Evolutionary conservation across 2,113 vertebrate genomes (phyloP), one percentile per base, ranked within the genome.

Genomic region (Tetraodon nigroviridis): DNA sequence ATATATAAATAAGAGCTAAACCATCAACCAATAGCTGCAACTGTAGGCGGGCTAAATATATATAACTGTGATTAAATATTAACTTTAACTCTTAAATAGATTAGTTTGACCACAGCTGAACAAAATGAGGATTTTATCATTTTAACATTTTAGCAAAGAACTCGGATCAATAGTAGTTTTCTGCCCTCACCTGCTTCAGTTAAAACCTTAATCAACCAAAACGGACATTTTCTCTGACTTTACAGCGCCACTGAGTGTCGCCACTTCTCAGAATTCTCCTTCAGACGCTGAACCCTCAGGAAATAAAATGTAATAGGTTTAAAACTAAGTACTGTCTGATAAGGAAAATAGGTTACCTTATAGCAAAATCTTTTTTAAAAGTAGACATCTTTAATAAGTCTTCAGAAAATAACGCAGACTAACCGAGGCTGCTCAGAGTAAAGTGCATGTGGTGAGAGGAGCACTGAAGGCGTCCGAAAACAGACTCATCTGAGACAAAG

Each of bases 371-470:
- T 37, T 29, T 12, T 48, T 58, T 44, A 37, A 67, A 52, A 18
- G 8, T 4, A 19, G n/a, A 5, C 22, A 32, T 27, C 44, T 10
- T 48, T 32, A 0, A 66, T 10, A 49, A 48, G 42, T 45, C 17
- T 24, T 59, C 46, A 55, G 44, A 72, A 27, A 40, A 21, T 53
- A 51, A 72, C 2, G 14, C 44, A 18, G 18, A 22, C 14, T 40
- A 22, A 8, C 2, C 2, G 19, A 1, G 13, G 3, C 12, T 20
- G 20, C 21, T 66, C 21, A 1, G 51, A 61, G 48, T 76, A 68
- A 80, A 75, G 72, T 79, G 71, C 74, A 65, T 16, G 19, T 46
- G 69, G 37, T 79, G 32, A 71, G 66, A 75, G 61, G 58, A 55
- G 20, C 44, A 53, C 4, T 37, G 32, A 67, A 76, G 6, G 24